Evolutionary conservation across 2,113 vertebrate species (phyloP), one percentile per base, ranked within the genome.

Genomic region (Apodemus speciosus): DNA sequence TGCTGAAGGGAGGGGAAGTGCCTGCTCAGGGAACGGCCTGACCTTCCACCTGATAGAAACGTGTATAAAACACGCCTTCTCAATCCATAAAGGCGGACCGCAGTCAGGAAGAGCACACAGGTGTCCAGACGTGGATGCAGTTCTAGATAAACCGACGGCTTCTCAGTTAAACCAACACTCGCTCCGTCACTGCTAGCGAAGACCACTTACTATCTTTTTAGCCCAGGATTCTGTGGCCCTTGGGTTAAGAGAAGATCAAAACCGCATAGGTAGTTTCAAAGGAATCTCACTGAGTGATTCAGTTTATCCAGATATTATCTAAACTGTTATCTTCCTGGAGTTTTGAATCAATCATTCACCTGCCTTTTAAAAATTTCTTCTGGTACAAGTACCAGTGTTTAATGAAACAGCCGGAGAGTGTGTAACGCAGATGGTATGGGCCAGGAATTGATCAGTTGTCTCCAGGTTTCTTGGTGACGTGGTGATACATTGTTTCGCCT

Each of bases 1-100:
- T 68, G 43, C 46, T 92, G 88, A 90, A 32, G 8, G 85, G 75
- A 94, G 68, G 60, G 88, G 92, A 79, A 60, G 6, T 58, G 4
- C 32, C 21, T 32, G 40, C 72, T 69, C 6, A 6, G 72, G 38
- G 75, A 68, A 35, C 38, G n/a, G 38, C 69, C 62, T 9, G 23
- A 43, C 69, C 86, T 56, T 91, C 81, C 84, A 16, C 27, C 21
- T 88, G 35, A 80, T 2, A 84, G 40, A 56, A 75, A 25, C n/a
- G 75, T 40, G 9, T 32, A 0, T 66, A 25, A 83, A 90, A n/a
- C 40, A 38, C 15, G 15, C 86, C 72, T 20, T 91, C 21, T 46
- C 46, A 6, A 27, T 64, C 16, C n/a, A 43, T 46, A 64, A 40
- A 64, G 81, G 18, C 18, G 23, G 46, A 77, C 3, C 76, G 46